phyloP scores from a whole-genome alignment of 2,797 vertebrate species.

The Myoxocephalus aenaeus region DNA sequence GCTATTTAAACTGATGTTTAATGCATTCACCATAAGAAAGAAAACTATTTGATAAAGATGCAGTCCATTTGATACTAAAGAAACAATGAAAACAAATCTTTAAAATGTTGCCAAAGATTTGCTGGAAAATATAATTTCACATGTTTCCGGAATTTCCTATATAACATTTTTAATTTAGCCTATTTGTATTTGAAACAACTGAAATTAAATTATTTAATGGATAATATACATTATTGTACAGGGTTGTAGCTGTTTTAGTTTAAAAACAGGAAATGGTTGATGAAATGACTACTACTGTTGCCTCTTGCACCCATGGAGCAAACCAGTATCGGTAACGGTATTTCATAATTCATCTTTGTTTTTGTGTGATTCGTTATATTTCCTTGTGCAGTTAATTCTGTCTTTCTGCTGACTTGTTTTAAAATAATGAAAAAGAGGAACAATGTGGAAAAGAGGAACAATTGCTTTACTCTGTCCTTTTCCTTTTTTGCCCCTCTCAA shows the following conservation, averaged over 20 bases:
- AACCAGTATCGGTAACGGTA: background rate
- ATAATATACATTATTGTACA: background rate
- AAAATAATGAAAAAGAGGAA: conserved; percentile 58
- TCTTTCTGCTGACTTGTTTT: conserved; percentile 21
- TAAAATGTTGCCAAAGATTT: background rate
- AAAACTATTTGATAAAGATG: background rate
- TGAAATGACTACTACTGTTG: background rate
- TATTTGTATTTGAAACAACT: conserved; percentile 1
- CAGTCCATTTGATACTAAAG: background rate
- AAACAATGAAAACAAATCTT: no score
- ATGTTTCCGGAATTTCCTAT: background rate
- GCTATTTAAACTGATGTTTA: background rate
- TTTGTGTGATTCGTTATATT: background rate
- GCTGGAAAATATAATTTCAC: background rate
- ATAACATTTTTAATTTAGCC: background rate
- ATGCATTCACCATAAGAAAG: background rate
- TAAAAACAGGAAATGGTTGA: background rate
- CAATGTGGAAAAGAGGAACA: conserved; percentile 46
- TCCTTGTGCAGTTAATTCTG: conserved; percentile 9
- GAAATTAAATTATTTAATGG: background rate
- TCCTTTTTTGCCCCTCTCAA: conserved; percentile 16
- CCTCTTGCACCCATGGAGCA: background rate
- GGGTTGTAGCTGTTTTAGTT: background rate
- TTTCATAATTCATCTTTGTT: background rate
- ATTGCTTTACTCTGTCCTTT: conserved; percentile 34